A percentile compares a stretch with the other conserved stretches of the same genome.
phyloP scores from a whole-genome alignment of 1,140 invertebrate genomes.

The Drosophila hydei region DNA sequence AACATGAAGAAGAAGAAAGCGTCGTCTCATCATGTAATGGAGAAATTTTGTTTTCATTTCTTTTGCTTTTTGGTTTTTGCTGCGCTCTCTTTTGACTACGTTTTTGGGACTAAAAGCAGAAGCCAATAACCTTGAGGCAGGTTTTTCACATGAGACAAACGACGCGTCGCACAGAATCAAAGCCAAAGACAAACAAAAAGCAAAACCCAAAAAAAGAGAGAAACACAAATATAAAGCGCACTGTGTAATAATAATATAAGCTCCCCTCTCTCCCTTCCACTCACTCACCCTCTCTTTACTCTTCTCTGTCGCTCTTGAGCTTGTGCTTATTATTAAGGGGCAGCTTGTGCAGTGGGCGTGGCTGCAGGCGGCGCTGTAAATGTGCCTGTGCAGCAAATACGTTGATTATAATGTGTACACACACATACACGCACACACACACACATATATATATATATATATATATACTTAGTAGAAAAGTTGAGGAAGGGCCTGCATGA shows the following conservation, averaged over 20 bases:
- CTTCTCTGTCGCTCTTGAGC: not conserved
- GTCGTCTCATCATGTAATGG: conserved; percentile 65
- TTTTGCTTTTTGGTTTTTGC: not conserved
- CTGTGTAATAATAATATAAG: conserved; percentile 15
- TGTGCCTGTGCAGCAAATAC: not conserved
- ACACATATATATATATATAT: not conserved
- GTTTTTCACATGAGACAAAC: conserved; percentile 70
- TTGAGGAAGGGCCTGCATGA: not conserved
- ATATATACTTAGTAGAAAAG: not conserved
- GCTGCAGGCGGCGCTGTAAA: not conserved
- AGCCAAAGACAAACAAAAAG: conserved; percentile 24
- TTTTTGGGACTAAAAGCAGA: conserved; percentile 59
- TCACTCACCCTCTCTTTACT: not conserved
- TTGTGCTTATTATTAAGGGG: conserved; percentile 2
- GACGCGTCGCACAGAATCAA: conserved; percentile 5
- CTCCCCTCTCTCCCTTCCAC: not conserved
- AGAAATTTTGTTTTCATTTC: conserved; percentile 62
- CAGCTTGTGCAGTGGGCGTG: not conserved
- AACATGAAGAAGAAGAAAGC: conserved; percentile 43
- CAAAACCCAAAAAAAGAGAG: not conserved
- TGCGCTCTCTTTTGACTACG: conserved; percentile 58
- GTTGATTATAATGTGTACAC: conserved; percentile 4
- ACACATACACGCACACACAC: not conserved
- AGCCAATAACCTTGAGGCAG: conserved; percentile 78
- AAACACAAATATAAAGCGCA: conserved; percentile 14